Evolutionary conservation across 2,113 vertebrate species (phyloP).

Genomic region (Ctenodactylus gundi): DNA sequence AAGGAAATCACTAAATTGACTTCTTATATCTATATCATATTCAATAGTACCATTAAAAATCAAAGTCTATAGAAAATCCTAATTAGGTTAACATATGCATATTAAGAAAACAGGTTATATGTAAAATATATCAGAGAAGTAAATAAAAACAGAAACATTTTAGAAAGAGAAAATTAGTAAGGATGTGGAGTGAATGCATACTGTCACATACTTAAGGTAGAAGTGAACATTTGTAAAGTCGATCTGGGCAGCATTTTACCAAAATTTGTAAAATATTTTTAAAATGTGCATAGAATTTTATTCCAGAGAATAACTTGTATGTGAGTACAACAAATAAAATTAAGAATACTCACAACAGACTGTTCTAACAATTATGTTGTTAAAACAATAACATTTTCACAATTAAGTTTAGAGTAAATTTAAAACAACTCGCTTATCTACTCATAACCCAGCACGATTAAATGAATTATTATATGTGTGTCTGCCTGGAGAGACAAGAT

Average conservation of each 20-base stretch:
- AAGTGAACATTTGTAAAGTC: background rate
- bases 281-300: background rate
- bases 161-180: background rate
- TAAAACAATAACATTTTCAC: too few relatives aligned
- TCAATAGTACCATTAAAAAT: background rate
- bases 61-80: background rate
- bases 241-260: background rate
- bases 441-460: background rate
- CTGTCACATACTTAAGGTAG: background rate
- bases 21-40: background rate
- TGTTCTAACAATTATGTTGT: background rate
- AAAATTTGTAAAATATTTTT: background rate
- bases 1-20: background rate
- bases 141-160: background rate
- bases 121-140: background rate
- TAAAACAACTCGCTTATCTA: background rate
- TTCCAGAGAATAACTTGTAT: background rate
- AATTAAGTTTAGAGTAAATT: too few relatives aligned
- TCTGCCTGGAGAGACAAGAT: background rate
- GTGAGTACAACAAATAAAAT: background rate
- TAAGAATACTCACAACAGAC: background rate
- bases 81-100: background rate
- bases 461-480: too few relatives aligned
- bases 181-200: background rate
- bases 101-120: background rate